Evolutionary conservation across 2,888 invertebrate species (phyloP).

Genomic region (Cheilosia variabilis): DNA sequence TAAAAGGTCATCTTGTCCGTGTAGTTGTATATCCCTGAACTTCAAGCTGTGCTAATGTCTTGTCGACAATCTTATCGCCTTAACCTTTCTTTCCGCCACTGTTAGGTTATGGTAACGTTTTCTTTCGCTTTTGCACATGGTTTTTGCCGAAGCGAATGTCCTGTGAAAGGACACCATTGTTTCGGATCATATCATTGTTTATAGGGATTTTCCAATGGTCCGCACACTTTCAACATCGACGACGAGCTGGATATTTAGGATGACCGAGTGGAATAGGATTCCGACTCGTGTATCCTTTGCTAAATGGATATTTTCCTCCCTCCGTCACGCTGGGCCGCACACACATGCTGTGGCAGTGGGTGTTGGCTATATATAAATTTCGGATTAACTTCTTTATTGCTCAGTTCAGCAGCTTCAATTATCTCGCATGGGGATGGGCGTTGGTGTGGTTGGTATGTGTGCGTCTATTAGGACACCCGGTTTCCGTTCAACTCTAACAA

Average conservation of each 20-base stretch:
- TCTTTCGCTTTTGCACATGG: slow-evolving; percentile 17
- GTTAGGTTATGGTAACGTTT: slow-evolving; percentile 31
- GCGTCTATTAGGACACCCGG: slow-evolving; percentile 32
- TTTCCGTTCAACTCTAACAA: slow-evolving; percentile 33
- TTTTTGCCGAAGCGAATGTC: slow-evolving; percentile 16
- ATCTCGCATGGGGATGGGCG: background rate
- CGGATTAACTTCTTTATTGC: slow-evolving; percentile 55
- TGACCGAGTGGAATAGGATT: background rate
- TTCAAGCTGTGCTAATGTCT: slow-evolving; percentile 68
- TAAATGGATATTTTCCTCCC: slow-evolving; percentile 42
- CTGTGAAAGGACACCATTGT: slow-evolving; percentile 58
- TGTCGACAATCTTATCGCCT: slow-evolving; percentile 60
- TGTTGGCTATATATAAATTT: slow-evolving; percentile 38
- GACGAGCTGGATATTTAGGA: slow-evolving; percentile 39
- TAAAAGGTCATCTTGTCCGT: slow-evolving; percentile 29
- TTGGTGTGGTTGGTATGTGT: background rate
- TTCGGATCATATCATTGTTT: slow-evolving; percentile 66
- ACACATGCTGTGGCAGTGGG: background rate
- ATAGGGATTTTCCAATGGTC: slow-evolving; percentile 52
- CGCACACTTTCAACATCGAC: slow-evolving; percentile 19
- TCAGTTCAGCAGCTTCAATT: slow-evolving; percentile 50
- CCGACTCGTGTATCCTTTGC: slow-evolving; percentile 9
- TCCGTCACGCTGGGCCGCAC: background rate
- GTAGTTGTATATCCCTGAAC: slow-evolving; percentile 33
- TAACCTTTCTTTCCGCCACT: slow-evolving; percentile 31